A percentile compares a stretch with the other conserved stretches of the same genome.
These are phyloP conservation scores for Microvelia longipes DNA, from an alignment of 1,140 invertebrate genomes.

Conservation along the genomic window DNA sequence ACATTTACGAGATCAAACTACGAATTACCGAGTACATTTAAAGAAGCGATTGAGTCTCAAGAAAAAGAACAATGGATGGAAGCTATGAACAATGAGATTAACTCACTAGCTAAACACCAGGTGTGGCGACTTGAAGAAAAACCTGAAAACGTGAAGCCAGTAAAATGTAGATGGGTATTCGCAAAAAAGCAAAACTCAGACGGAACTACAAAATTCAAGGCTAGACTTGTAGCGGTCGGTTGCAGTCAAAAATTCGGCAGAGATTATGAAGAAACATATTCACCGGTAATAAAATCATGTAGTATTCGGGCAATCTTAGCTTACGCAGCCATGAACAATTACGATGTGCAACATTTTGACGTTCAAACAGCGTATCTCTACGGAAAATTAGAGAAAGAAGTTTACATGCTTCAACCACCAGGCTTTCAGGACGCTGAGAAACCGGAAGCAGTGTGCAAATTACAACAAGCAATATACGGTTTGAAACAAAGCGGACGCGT, in stretches of 20 bases:
- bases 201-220: neutral
- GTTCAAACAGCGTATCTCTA: constrained; percentile 31
- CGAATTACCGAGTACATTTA: neutral
- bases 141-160: neutral
- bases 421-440: neutral
- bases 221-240: neutral
- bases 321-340: constrained; percentile 25
- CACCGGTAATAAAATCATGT: constrained; percentile 13
- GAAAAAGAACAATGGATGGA: neutral
- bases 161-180: neutral
- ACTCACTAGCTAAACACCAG: neutral
- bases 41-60: neutral
- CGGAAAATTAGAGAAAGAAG: constrained; percentile 29
- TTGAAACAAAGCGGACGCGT: neutral
- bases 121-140: neutral
- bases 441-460: neutral
- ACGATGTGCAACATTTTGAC: constrained; percentile 28
- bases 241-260: neutral
- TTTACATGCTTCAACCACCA: constrained; percentile 24
- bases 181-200: neutral
- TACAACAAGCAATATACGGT: neutral
- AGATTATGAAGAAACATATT: constrained; percentile 22
- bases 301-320: constrained; percentile 28
- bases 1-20: neutral
- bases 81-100: neutral